phyloP scores from a whole-genome alignment of 2,797 vertebrate genomes.

The Poecile montanus region DNA sequence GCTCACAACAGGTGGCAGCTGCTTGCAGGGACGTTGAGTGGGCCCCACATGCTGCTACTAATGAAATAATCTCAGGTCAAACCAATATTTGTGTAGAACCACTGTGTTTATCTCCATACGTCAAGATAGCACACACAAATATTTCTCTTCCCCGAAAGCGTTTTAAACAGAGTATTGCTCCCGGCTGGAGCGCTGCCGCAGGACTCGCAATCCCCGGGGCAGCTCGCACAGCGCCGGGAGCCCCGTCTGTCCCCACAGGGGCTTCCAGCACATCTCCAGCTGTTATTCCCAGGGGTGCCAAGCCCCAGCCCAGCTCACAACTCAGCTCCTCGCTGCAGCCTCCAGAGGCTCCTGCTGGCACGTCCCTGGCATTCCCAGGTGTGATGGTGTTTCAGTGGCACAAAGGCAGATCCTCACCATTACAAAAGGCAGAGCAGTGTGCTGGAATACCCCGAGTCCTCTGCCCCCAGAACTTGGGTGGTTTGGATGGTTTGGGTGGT shows the following conservation, averaged over 20 bases:
- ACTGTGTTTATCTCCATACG: constrained; percentile 22
- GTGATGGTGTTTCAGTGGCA: constrained; percentile 87
- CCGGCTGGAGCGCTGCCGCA: not conserved
- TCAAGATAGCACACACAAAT: constrained; percentile 29
- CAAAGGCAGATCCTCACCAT: constrained; percentile 88
- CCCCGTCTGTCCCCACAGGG: not conserved
- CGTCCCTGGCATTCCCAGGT: constrained; percentile 83
- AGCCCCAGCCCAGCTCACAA: constrained; percentile 61
- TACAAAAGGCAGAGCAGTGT: constrained; percentile 84
- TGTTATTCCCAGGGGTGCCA: constrained; percentile 30
- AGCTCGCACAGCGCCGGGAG: too few relatives aligned
- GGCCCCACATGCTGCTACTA: not conserved
- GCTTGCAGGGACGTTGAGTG: not conserved
- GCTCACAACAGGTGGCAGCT: not conserved
- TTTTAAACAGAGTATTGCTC: constrained; percentile 16
- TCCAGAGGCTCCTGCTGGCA: constrained; percentile 82
- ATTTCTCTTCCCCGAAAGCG: constrained; percentile 36
- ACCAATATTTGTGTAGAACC: constrained; percentile 32
- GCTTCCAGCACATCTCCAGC: constrained; percentile 7
- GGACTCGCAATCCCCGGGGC: not conserved
- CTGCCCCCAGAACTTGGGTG: constrained; percentile 70
- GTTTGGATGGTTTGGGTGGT: not conserved
- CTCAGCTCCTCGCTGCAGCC: constrained; percentile 63
- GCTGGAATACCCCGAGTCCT: constrained; percentile 84
- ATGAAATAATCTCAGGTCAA: constrained; percentile 28